Evolutionary conservation across 2,888 invertebrate genomes (phyloP), one percentile per base, ranked within the genome.

Genomic region (Melinopterus prodromus): DNA sequence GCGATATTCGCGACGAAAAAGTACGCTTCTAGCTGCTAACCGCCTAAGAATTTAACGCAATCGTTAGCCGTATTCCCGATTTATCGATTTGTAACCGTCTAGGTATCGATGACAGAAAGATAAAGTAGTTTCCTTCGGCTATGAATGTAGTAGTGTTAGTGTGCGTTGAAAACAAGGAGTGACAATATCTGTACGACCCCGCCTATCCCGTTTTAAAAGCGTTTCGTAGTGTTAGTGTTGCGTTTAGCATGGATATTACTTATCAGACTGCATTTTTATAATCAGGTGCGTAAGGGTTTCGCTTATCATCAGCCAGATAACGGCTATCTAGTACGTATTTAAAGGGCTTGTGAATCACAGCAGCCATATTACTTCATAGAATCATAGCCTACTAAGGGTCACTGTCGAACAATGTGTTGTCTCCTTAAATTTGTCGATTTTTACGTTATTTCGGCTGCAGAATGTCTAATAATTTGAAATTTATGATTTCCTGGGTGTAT

Each of bases 211-310:
- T 86, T 87, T 85, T 78, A 26, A 71, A 71, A 71, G 26, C 6
- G 71, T 35, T 74, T 74, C 35, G 16, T 88, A 85, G 86, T 84
- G 84, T 74, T 86, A 86, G 86, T 86, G 86, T 84, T 83, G 79
- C 83, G 83, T 84, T 86, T 86, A 87, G 87, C 87, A 88, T 88
- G 87, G 87, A 84, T 86, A 53, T 53, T 53, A 86, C 84, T 83
- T 86, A 86, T 85, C 86, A 84, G 82, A 85, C 81, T 84, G 80
- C 80, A 80, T 84, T 77, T 77, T 77, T 77, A 69, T 79, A 77
- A 79, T 79, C 76, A 76, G 79, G 79, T 79, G 53, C 53, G 53
- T 53, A 53, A 53, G 53, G 5, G 2, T 53, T 15, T 69, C 6
- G 70, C 70, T 35, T 79, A 26, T 26, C 72, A 77, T 71, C 69